phyloP scores from a whole-genome alignment of 2,113 vertebrate species.

The Zosterops lateralis region DNA sequence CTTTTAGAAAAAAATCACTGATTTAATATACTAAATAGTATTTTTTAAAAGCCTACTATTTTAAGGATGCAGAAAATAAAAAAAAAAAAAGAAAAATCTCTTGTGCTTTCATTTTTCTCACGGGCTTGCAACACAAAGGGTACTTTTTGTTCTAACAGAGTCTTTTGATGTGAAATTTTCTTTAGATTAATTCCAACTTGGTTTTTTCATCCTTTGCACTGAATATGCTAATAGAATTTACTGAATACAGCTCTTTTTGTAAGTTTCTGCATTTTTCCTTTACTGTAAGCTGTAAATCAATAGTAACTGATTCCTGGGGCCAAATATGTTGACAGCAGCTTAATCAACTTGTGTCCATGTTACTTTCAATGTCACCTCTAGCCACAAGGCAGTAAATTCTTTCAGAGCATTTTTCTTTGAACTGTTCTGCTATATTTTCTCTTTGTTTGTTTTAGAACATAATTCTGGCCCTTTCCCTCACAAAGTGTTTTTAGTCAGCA shows the following conservation, averaged over 20 bases:
- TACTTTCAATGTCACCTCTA: slow-evolving; percentile 55
- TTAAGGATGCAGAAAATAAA: background rate
- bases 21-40: background rate
- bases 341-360: slow-evolving; percentile 15
- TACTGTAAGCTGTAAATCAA: slow-evolving; percentile 40
- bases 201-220: background rate
- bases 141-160: background rate
- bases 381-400: slow-evolving; percentile 50
- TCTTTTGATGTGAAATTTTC: slow-evolving; percentile 10
- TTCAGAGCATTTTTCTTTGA: slow-evolving; percentile 45
- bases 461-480: background rate
- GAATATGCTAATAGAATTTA: slow-evolving; percentile 50
- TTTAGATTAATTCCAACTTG: slow-evolving; percentile 22
- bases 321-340: slow-evolving; percentile 42
- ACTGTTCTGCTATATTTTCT: background rate
- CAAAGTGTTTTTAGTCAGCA: slow-evolving; percentile 27
- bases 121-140: background rate
- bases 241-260: slow-evolving; percentile 25
- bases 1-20: background rate
- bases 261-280: slow-evolving; percentile 2
- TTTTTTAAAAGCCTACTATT: background rate
- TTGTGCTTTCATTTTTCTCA: background rate
- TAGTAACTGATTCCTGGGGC: slow-evolving; percentile 32
- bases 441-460: slow-evolving; percentile 28
- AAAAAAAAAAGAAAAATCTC: background rate